Evolutionary conservation across 2,888 invertebrate genomes (phyloP), one percentile per base, ranked within the genome.

Genomic region (Cryptops parisi): DNA sequence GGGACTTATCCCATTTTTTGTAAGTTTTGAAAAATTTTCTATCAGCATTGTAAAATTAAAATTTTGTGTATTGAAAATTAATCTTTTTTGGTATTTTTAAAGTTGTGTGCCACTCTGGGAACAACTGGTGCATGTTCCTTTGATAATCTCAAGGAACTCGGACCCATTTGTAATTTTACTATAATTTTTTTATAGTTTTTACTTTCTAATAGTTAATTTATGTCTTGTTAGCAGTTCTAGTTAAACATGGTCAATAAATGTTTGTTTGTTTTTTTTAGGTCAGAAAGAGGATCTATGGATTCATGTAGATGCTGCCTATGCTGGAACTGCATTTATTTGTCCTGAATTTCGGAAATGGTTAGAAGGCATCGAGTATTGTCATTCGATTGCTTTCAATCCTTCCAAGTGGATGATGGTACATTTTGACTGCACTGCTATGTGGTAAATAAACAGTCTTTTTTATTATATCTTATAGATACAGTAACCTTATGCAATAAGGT

Each of bases 371-470:
- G 86, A 93, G 64, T 74, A 79, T 61, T 94, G 87, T 0, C 84
- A 96, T 65, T 97, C 97, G 0, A 83, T 97, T 59, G 96, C 94
- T 2, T 97, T 97, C 70, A 98, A 99, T 70, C 93, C 97, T 0
- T 94, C 94, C 54, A 98, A 98, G 70, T 97, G 97, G 91, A 72
- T 98, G 68, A 88, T 98, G 91, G 88, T 97, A 6, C 93, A 97
- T 70, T 98, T 98, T 61, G 98, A 98, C 70, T 98, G 97, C 67
- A 96, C 97, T 0, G 93, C 93, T 1, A 85, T 98, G 87, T 98
- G 97, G 94, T 93, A 73, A 74, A n/a, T n/a, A n/a, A n/a, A n/a
- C n/a, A n/a, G n/a, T n/a, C n/a, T n/a, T n/a, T n/a, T n/a, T n/a
- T n/a, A n/a, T n/a, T n/a, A n/a, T n/a, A n/a, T n/a, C n/a, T n/a